Evolutionary conservation across 2,113 vertebrate genomes (phyloP).

Genomic region (Aegotheles bennettii): DNA sequence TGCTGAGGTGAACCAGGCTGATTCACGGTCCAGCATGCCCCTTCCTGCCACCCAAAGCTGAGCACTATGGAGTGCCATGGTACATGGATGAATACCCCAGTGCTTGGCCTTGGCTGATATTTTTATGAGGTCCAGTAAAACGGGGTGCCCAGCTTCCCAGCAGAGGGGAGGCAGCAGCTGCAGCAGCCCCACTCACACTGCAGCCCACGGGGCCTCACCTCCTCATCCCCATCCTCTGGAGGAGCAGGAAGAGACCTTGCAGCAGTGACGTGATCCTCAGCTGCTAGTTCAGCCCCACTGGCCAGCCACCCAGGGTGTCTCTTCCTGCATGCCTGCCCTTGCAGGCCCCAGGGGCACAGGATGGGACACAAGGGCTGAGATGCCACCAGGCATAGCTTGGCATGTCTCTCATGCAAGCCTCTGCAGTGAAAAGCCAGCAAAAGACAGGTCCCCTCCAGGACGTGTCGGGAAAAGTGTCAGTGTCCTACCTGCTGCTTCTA

Average conservation of each 20-base stretch:
- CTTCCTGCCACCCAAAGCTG: background rate
- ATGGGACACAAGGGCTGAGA: background rate
- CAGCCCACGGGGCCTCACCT: accelerated
- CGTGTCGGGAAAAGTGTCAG: background rate
- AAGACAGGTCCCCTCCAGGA: background rate
- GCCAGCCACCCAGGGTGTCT: accelerated
- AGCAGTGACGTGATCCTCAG: accelerated
- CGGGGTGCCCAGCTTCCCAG: accelerated
- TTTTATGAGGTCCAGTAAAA: background rate
- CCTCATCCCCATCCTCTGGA: accelerated
- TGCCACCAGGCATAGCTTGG: background rate
- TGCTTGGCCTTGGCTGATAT: background rate
- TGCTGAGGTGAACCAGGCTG: accelerated
- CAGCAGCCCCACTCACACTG: background rate
- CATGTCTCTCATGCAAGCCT: background rate
- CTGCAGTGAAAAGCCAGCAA: background rate
- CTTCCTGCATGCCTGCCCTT: background rate
- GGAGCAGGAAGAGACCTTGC: accelerated
- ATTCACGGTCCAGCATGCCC: background rate
- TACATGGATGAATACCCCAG: background rate
- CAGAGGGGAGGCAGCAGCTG: background rate
- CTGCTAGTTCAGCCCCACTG: background rate
- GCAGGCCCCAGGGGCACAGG: background rate
- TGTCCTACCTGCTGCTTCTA: background rate
- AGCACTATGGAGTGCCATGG: accelerated